phyloP scores from a whole-genome alignment of 2,888 invertebrate genomes.

The Syrphus vitripennis region DNA sequence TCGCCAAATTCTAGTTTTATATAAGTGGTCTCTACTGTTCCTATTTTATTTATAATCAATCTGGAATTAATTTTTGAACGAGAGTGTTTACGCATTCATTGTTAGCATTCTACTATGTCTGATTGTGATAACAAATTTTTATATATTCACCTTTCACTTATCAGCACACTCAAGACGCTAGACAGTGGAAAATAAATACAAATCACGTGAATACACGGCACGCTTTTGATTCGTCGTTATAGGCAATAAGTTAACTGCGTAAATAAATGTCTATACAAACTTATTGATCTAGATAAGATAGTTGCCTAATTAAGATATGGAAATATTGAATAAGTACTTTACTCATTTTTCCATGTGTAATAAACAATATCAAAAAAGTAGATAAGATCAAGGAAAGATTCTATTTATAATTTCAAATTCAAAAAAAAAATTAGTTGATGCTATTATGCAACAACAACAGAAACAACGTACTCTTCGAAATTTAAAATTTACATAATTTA shows the following conservation, averaged over 20 bases:
- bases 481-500: no score
- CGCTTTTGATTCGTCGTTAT: neutral
- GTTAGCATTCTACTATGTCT: neutral
- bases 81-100: neutral
- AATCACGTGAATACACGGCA: neutral
- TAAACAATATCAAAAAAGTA: no score
- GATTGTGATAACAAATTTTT: neutral
- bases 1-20: no score
- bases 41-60: neutral
- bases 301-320: neutral
- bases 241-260: neutral
- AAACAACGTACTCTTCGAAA: no score
- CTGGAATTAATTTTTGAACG: neutral
- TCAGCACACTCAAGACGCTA: neutral
- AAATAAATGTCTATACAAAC: neutral
- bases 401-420: no score
- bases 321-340: neutral
- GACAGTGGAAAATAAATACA: neutral
- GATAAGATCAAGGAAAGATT: no score
- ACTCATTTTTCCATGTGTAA: no score
- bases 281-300: slow-evolving; percentile 2
- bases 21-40: neutral
- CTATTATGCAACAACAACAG: no score
- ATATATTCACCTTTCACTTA: neutral
- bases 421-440: no score